These are phyloP conservation scores for Amblyopsis hoosieri DNA, from an alignment of 2,797 vertebrate genomes.

Conservation along the genomic window DNA sequence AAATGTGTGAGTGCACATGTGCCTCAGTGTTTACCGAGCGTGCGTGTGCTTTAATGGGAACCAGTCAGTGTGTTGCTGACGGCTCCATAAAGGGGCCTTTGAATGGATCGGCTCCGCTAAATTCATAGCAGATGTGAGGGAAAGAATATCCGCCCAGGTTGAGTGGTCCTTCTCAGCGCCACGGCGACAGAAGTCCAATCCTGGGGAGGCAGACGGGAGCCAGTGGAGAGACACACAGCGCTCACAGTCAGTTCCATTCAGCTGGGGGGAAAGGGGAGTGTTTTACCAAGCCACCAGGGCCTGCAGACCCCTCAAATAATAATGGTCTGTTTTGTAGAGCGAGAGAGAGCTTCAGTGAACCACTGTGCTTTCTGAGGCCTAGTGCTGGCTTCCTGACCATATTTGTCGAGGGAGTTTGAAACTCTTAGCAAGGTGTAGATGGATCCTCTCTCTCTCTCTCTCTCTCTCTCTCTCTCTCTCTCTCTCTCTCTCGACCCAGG, in stretches of 20 bases:
- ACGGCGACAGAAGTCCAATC: slow-evolving; percentile 74
- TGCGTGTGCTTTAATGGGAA: slow-evolving; percentile 70
- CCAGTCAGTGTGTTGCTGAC: slow-evolving; percentile 72
- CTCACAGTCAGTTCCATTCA: slow-evolving; percentile 49
- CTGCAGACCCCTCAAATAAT: slow-evolving; percentile 51
- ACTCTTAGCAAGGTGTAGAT: slow-evolving; percentile 53
- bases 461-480: slow-evolving; percentile 16
- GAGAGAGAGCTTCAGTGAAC: slow-evolving; percentile 18
- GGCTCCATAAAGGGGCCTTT: slow-evolving; percentile 82
- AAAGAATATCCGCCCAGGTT: slow-evolving; percentile 83
- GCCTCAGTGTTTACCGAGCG: slow-evolving; percentile 28
- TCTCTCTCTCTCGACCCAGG: slow-evolving; percentile 30
- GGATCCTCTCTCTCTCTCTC: slow-evolving; percentile 40
- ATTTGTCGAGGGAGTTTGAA: slow-evolving; percentile 50
- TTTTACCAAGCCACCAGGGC: slow-evolving; percentile 44
- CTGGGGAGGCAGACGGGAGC: slow-evolving; percentile 72
- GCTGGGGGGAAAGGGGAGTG: slow-evolving; percentile 44
- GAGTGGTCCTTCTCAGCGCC: slow-evolving; percentile 73
- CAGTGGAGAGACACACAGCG: slow-evolving; percentile 38
- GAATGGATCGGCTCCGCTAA: slow-evolving; percentile 76
- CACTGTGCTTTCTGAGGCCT: slow-evolving; percentile 26
- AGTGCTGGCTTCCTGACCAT: slow-evolving; percentile 20
- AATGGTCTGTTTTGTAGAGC: slow-evolving; percentile 38
- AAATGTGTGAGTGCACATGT: slow-evolving; percentile 16
- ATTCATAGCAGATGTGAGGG: slow-evolving; percentile 83